Conservation (phyloP, 1,140 invertebrate genomes). For the Pogonognathellus flavescens region DNA sequence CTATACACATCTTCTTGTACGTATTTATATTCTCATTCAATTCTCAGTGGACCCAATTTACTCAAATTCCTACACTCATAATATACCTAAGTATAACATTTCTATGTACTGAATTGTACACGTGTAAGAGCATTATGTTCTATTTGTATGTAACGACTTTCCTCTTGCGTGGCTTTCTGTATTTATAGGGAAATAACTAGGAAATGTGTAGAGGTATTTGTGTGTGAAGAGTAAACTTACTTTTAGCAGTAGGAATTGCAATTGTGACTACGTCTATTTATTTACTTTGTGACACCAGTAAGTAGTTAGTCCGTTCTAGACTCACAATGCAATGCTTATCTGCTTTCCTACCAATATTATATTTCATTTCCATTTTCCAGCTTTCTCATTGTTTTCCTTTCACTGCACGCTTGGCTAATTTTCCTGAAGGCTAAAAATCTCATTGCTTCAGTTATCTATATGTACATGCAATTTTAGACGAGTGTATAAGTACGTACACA, state of each 20-base stretch:
- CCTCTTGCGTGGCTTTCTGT: no score
- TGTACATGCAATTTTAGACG: neutral
- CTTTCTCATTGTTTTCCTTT: constrained; percentile 3
- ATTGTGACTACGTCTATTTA: no score
- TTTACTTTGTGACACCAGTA: no score
- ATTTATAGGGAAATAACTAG: no score
- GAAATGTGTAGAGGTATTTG: no score
- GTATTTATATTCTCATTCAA: neutral
- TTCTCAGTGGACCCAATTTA: neutral
- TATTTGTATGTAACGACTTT: no score
- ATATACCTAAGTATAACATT: no score
- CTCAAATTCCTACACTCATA: neutral
- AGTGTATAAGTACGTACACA: neutral
- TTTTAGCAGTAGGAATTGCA: no score
- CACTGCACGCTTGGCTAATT: neutral
- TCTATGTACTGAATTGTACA: no score
- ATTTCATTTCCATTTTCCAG: constrained; percentile 18
- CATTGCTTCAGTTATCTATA: constrained; percentile 23
- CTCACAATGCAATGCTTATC: neutral
- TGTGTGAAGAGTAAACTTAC: no score
- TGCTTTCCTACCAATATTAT: neutral
- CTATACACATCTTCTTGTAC: neutral
- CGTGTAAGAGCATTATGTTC: no score
- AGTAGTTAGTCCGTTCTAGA: no score
- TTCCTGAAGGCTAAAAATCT: constrained; percentile 19